phyloP scores from a whole-genome alignment of 1,140 invertebrate genomes.

The Epicauta chinensis region DNA sequence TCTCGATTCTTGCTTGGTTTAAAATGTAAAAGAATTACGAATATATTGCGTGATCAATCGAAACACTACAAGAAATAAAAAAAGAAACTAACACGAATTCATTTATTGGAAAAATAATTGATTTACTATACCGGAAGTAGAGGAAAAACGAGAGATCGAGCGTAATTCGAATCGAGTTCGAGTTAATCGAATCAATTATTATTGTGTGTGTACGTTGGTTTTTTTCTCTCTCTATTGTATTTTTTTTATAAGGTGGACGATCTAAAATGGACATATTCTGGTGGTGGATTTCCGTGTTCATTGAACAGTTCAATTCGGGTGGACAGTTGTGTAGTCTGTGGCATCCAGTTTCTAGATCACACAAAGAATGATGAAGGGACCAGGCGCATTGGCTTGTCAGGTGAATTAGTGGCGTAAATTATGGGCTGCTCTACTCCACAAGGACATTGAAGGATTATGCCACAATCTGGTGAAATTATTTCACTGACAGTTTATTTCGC shows the following conservation, averaged over 20 bases:
- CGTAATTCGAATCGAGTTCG: too few relatives aligned
- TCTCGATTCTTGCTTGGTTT: too few relatives aligned
- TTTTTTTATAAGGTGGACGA: background rate
- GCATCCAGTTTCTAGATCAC: slow-evolving; percentile 13
- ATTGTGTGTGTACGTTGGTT: too few relatives aligned
- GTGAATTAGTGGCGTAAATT: slow-evolving; percentile 34
- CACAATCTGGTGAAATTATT: slow-evolving; percentile 33
- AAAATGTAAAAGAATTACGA: too few relatives aligned
- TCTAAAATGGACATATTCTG: too few relatives aligned
- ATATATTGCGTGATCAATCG: too few relatives aligned
- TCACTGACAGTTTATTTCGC: slow-evolving; percentile 21
- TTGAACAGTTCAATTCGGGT: slow-evolving; percentile 5
- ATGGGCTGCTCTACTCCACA: slow-evolving; percentile 21
- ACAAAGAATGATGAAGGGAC: slow-evolving; percentile 27
- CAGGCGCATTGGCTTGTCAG: slow-evolving; percentile 25
- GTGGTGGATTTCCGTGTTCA: slow-evolving; percentile 6
- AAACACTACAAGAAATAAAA: too few relatives aligned
- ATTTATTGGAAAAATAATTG: too few relatives aligned
- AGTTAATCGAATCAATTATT: background rate
- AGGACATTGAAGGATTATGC: slow-evolving; percentile 31
- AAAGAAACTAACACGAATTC: too few relatives aligned
- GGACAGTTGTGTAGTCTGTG: slow-evolving; percentile 9
- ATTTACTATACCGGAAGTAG: too few relatives aligned
- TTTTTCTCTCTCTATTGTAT: too few relatives aligned
- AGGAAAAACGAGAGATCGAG: too few relatives aligned